Evolutionary conservation across 2,888 invertebrate genomes (phyloP), one percentile per base, ranked within the genome.

Genomic region (Caenorhabditis panamensis): DNA sequence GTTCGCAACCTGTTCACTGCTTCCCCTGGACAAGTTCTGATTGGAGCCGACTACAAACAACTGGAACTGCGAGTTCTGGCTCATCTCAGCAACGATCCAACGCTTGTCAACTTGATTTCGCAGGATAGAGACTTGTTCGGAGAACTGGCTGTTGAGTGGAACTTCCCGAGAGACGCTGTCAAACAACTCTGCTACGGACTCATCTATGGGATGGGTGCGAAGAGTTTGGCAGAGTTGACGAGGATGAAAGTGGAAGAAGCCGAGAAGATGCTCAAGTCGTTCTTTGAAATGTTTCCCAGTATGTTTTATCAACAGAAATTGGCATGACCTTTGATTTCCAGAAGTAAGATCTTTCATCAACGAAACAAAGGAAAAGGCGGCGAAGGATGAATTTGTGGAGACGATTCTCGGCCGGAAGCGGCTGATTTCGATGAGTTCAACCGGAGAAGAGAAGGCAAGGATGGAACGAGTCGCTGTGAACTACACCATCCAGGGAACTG

Each of bases 401-500:
- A 97, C 97, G 0, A 92, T 97, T 49, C n/a, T 72, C 18, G 82
- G 83, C 18, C 49, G 82, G n/a, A 72, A 72, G 49, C 63, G 75
- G 16, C 22, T 84, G 8, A 75, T 69, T 1, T 44, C 31, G 8
- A 0, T n/a, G 5, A 47, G 67, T 44, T 8, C 26, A 8, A 53
- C 54, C 13, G 62, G 64, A 18, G 79, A 79, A 28, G 92, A 93
- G 72, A 94, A 93, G 93, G 95, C 93, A 88, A 94, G 96, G 92
- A 95, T 96, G 0, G 96, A 96, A 92, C 93, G 98, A n/a, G 97
- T 97, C 93, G 96, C 97, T 16, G 94, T 99, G 0, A 99, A 99
- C 91, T 95, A 97, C 1, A 95, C 94, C 16, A 94, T 99, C 54
- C 85, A 87, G 92, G 98, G 97, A 0, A 96, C 97, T 0, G 98